Conservation (phyloP, 2,888 invertebrate species). For the Drosophila ezoana region DNA sequence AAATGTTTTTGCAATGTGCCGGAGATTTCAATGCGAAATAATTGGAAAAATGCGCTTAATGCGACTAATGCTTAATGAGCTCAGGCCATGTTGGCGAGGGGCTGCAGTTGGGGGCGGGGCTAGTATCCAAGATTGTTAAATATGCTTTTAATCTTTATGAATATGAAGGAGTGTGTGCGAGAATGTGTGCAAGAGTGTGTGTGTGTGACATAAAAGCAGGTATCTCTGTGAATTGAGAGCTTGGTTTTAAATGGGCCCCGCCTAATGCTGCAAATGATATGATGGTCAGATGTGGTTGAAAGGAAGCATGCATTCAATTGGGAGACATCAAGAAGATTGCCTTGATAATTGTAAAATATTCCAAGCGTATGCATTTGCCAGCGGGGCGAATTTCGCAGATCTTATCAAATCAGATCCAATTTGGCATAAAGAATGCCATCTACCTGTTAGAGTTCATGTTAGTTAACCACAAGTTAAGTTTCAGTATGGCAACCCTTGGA, state of each 20-base stretch:
- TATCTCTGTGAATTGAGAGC: no score
- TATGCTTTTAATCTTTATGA: constrained; percentile 47
- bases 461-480: not conserved
- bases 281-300: not conserved
- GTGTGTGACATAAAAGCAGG: no score
- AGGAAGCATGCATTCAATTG: not conserved
- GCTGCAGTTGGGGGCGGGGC: not conserved
- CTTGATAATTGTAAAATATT: constrained; percentile 4
- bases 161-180: not conserved
- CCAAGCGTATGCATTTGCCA: no score
- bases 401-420: no score
- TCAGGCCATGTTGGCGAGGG: constrained; percentile 7
- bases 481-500: no score
- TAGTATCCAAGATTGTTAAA: constrained; percentile 24
- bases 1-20: constrained; percentile 52
- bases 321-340: constrained; percentile 7
- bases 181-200: no score
- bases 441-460: not conserved
- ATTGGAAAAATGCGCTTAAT: constrained; percentile 67
- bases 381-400: no score
- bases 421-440: no score
- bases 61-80: constrained; percentile 74
- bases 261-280: no score
- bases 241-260: not conserved
- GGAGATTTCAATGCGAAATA: constrained; percentile 54